Base-by-base conservation (phyloP, 1,140 invertebrate species). In the Papilio machaon region DNA sequence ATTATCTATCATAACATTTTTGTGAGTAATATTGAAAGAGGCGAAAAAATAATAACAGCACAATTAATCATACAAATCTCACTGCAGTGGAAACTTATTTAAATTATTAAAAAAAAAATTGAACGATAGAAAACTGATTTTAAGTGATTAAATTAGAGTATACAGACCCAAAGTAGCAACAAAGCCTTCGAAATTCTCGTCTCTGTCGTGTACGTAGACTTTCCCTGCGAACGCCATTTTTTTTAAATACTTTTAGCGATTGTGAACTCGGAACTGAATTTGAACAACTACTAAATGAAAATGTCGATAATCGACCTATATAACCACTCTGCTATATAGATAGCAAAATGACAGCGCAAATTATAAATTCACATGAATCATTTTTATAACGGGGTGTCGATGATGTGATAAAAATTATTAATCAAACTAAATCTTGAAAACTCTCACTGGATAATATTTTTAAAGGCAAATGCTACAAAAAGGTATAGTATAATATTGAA, bases 121-220 rank as follows among this genome's bases (percentile, higher is more conserved):
- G 23, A 30, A 1, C 23, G 23, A 30, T 30, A 30, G 23, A 30
- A 30, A 30, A 30, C 1, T 2, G 38, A 43, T 43, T 1, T 4
- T 4, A 7, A 43, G 38, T 43, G 38, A 43, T 43, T 43, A 43
- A 43, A 23, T 23, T 2, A n/a, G 1, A 47, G 10, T 19, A n/a
- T 46, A 83, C 83, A 67, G 46, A 87, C 86, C 81, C 1, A 80
- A 73, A 38, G 73, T 60, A 7, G 82, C 82, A 15, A 86, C 73
- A 58, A 83, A 89, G 0, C 23, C 79, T 23, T 89, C 85, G 70
- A 84, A 86, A 78, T 88, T 88, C 64, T 88, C 87, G n/a, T 86
- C 75, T 8, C 52, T 85, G 0, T 82, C 83, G 11, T 84, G 82
- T 19, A 52, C 82, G 83, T 82, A 87, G 23, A 84, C 75, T 75